phyloP scores from a whole-genome alignment of 2,888 invertebrate genomes.

The Congeria kusceri region DNA sequence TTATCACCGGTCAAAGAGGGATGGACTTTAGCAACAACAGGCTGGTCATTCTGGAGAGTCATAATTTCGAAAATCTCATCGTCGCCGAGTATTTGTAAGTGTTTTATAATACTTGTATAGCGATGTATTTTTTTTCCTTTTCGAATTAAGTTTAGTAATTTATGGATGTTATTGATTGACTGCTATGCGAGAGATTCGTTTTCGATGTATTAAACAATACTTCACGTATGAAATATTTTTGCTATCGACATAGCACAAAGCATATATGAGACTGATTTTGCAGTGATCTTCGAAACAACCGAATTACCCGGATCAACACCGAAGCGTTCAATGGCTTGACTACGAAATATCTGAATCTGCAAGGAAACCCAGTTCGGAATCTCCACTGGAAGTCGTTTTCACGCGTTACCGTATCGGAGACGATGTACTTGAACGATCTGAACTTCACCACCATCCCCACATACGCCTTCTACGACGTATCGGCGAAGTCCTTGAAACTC shows the following conservation, averaged over 20 bases:
- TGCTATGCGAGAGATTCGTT: too few species aligned
- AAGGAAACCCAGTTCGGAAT: conserved; percentile 45
- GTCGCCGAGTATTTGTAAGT: conserved; percentile 44
- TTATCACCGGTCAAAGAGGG: conserved; percentile 33
- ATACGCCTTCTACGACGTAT: conserved; percentile 38
- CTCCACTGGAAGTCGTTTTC: conserved; percentile 40
- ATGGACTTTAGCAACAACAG: conserved; percentile 57
- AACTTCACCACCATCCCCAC: conserved; percentile 38
- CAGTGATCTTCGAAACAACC: conserved; percentile 44
- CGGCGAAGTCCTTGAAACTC: conserved; percentile 44
- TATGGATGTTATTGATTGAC: too few species aligned
- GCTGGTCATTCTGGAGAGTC: conserved; percentile 37
- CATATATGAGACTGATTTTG: too few species aligned
- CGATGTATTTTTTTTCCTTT: too few species aligned
- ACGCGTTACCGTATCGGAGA: conserved; percentile 31
- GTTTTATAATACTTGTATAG: too few species aligned
- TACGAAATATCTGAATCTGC: conserved; percentile 41
- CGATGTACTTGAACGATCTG: conserved; percentile 46
- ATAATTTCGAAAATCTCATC: conserved; percentile 46
- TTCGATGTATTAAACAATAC: too few species aligned
- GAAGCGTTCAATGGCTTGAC: conserved; percentile 52
- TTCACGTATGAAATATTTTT: too few species aligned
- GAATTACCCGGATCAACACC: conserved; percentile 39
- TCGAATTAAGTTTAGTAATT: too few species aligned
- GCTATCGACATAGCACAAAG: too few species aligned